phyloP scores from a whole-genome alignment of 2,797 vertebrate species.

The Lindbergichthys nudifrons region DNA sequence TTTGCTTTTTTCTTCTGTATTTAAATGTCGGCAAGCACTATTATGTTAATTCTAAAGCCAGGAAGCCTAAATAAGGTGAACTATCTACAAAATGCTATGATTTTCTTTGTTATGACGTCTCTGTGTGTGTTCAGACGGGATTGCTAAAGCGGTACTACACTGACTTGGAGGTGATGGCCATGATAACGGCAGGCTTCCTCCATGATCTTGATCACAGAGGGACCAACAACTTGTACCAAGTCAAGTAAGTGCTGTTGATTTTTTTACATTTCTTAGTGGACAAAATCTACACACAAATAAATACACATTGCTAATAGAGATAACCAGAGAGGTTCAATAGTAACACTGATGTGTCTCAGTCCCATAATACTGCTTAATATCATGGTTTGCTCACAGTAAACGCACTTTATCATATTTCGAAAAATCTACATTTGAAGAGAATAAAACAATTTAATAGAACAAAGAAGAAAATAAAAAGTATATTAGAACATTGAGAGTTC shows the following conservation, averaged over 20 bases:
- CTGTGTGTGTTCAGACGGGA: conserved; percentile 81
- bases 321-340: neutral
- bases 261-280: neutral
- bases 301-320: neutral
- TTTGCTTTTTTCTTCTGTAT: neutral
- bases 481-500: too few relatives aligned
- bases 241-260: conserved; percentile 82
- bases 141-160: conserved; percentile 87
- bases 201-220: conserved; percentile 90
- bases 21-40: neutral
- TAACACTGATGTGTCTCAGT: neutral
- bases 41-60: neutral
- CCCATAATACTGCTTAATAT: neutral
- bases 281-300: neutral
- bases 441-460: too few relatives aligned
- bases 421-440: too few relatives aligned
- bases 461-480: too few relatives aligned
- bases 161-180: conserved; percentile 88
- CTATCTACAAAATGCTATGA: accelerated
- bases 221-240: conserved; percentile 89
- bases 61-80: neutral
- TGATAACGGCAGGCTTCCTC: conserved; percentile 88
- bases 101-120: conserved; percentile 14
- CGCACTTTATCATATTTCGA: too few relatives aligned
- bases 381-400: too few relatives aligned